Evolutionary conservation across 2,888 invertebrate genomes (phyloP).

Genomic region (Prosopocoilus inquinatus): DNA sequence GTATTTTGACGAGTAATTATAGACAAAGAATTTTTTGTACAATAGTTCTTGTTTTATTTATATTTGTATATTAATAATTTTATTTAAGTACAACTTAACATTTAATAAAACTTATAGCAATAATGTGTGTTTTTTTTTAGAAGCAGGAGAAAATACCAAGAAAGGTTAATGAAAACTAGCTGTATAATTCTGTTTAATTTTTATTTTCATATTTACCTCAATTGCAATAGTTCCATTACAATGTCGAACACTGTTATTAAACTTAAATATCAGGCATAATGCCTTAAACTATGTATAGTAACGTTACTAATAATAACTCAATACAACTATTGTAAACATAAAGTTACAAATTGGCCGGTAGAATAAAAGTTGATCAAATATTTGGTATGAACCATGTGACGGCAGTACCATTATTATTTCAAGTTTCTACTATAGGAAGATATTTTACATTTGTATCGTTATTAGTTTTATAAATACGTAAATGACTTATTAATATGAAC

Average conservation of each 20-base stretch:
- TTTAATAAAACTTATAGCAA: slow-evolving; percentile 16
- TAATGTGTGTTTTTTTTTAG: neutral
- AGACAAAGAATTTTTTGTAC: slow-evolving; percentile 8
- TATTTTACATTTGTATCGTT: slow-evolving; percentile 20
- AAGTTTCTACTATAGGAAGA: slow-evolving; percentile 32
- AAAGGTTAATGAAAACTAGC: neutral
- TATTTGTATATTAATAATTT: slow-evolving; percentile 4
- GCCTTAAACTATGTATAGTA: slow-evolving; percentile 33
- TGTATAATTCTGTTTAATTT: slow-evolving; percentile 20
- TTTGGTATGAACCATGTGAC: slow-evolving; percentile 4
- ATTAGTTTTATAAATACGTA: slow-evolving; percentile 16
- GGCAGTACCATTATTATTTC: slow-evolving; percentile 30
- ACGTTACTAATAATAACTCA: slow-evolving; percentile 7
- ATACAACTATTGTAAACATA: slow-evolving; percentile 2
- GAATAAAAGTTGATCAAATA: neutral
- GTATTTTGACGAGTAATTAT: slow-evolving; percentile 1
- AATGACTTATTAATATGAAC: slow-evolving; percentile 13
- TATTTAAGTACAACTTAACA: slow-evolving; percentile 7
- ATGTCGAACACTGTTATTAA: slow-evolving; percentile 42
- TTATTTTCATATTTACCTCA: slow-evolving; percentile 38
- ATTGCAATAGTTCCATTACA: slow-evolving; percentile 43
- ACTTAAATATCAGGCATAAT: slow-evolving; percentile 38
- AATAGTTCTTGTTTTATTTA: slow-evolving; percentile 6
- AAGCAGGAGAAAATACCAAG: neutral
- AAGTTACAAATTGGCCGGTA: slow-evolving; percentile 10